A percentile compares a stretch with the other conserved stretches of the same genome.
Evolutionary conservation across 35 echinoderm and acorn worm species (phyloP).

Genomic region (Diadema setosum): DNA sequence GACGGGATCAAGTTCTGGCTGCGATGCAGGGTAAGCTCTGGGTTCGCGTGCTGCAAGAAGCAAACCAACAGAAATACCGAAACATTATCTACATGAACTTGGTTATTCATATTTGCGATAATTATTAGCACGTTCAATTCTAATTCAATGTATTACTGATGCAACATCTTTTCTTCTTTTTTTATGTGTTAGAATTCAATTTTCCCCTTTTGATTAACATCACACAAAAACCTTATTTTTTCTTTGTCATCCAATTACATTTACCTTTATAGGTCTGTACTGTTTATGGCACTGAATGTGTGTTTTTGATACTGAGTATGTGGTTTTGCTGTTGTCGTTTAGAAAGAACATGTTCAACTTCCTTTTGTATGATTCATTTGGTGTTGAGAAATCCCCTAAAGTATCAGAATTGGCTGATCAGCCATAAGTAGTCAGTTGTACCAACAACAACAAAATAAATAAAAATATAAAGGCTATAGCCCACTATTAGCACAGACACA

Average conservation of each 20-base stretch:
- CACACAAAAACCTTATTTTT: not conserved
- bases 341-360: no score
- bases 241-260: not conserved
- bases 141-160: not conserved
- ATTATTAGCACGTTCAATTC: not conserved
- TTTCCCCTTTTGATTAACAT: not conserved
- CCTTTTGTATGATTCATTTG: no score
- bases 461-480: no score
- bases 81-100: not conserved
- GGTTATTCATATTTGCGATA: not conserved
- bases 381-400: no score
- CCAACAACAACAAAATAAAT: no score
- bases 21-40: conserved; percentile 68
- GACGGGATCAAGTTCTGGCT: conserved; percentile 78
- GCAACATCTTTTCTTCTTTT: not conserved
- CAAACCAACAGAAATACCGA: not conserved
- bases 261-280: no score
- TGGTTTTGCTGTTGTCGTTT: no score
- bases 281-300: no score
- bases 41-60: conserved; percentile 62
- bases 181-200: not conserved
- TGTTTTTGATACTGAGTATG: no score
- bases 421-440: no score
- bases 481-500: no score
- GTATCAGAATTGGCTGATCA: no score